Evolutionary conservation across 2,888 invertebrate species (phyloP).

Genomic region (Vanessa cardui): DNA sequence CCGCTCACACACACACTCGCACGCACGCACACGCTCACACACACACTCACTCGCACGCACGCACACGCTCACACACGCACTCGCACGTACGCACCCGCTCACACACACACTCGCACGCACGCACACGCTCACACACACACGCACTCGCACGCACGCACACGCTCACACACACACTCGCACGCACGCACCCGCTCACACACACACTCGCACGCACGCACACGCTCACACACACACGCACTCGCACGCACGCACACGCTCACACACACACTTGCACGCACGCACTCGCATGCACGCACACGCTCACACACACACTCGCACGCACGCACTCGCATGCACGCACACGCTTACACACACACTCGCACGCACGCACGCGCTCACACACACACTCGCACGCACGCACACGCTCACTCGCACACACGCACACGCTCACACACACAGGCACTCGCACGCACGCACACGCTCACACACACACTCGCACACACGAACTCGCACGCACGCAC

Average conservation of each 20-base stretch:
- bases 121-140: too few relatives aligned
- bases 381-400: background rate
- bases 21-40: background rate
- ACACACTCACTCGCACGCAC: conserved; percentile 56
- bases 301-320: background rate
- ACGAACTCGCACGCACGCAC: background rate
- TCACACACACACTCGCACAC: background rate
- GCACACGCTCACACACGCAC: background rate
- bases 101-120: background rate
- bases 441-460: background rate
- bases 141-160: background rate
- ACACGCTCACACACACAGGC: too few relatives aligned
- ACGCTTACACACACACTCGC: conserved; percentile 69
- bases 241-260: conserved; percentile 51
- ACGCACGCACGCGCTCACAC: background rate
- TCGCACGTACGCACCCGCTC: background rate
- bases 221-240: too few relatives aligned
- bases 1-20: background rate
- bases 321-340: too few relatives aligned
- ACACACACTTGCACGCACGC: background rate
- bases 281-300: background rate
- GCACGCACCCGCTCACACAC: background rate
- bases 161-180: background rate
- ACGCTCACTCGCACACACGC: background rate
- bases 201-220: background rate